Evolutionary conservation across 2,797 vertebrate genomes (phyloP).

Genomic region (Rhadinocentrus ornatus): DNA sequence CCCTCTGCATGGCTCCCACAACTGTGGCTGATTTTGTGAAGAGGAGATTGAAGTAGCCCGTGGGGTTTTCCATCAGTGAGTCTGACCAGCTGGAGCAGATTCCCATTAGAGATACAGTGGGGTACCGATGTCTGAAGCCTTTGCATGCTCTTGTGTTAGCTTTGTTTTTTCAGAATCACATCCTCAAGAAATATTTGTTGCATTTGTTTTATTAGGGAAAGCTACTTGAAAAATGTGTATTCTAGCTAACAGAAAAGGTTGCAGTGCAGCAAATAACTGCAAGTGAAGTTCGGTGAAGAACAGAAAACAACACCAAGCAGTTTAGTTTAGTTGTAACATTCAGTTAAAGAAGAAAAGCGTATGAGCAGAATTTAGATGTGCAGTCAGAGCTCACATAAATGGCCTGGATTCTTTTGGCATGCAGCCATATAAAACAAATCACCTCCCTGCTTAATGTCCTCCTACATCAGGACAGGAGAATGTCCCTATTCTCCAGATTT

Average conservation of each 20-base stretch:
- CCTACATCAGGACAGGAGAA: constrained; percentile 32
- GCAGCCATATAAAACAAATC: constrained; percentile 58
- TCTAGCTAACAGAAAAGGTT: not conserved
- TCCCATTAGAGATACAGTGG: constrained; percentile 44
- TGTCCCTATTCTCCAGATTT: constrained; percentile 52
- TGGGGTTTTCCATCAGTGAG: constrained; percentile 50
- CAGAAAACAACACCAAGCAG: not conserved
- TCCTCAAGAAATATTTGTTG: constrained; percentile 34
- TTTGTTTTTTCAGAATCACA: constrained; percentile 51
- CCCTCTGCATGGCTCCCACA: constrained; percentile 42
- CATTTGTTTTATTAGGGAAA: not conserved
- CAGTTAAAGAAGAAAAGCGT: constrained; percentile 21
- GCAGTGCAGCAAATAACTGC: not conserved
- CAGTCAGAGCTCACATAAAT: constrained; percentile 31
- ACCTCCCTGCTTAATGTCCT: constrained; percentile 40
- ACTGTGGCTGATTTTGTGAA: constrained; percentile 40
- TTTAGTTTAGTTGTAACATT: not conserved
- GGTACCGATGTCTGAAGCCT: constrained; percentile 50
- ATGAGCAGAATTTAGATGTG: constrained; percentile 25
- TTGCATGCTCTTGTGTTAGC: constrained; percentile 29
- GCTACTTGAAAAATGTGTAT: not conserved
- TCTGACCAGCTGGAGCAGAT: constrained; percentile 64
- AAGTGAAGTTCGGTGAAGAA: no score
- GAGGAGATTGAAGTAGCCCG: constrained; percentile 51
- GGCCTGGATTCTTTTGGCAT: constrained; percentile 33